Evolutionary conservation across 2,113 vertebrate genomes (phyloP), one percentile per base, ranked within the genome.

Genomic region (Chrysochloris asiatica): DNA sequence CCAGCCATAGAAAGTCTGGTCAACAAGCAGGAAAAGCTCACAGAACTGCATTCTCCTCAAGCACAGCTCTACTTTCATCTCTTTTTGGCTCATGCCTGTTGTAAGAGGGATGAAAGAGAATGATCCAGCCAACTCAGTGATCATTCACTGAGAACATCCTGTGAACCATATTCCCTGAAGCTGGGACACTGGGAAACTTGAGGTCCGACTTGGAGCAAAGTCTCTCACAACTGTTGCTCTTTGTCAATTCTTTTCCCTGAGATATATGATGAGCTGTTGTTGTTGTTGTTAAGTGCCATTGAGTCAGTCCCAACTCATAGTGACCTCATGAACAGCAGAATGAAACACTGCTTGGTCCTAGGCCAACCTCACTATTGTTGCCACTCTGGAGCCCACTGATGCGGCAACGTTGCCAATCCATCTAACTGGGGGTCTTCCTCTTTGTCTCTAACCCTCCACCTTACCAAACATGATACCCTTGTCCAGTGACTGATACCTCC

Each of bases 31-130:
- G 30, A 16, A 38, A 48, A 47, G 3, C 6, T 72, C 19, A 0
- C 2, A 2, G 5, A 24, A 38, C 28, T 45, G 26, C n/a, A 19
- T 3, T 0, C 1, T n/a, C 33, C 36, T 8, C 14, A n/a, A 8
- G 0, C 28, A 30, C 17, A 65, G 63, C n/a, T 72, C 52, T 2
- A 24, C 5, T 8, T 21, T 41, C 4, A 41, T 9, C 30, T 28
- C 17, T 26, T 17, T n/a, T 21, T 63, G 48, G 71, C 24, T n/a
- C n/a, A 11, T 0, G 0, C 28, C 10, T 8, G 33, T 33, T 30
- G 7, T 2, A 5, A 67, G 16, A 52, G 4, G 30, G 41, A 33
- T 16, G 6, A 26, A 16, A 17, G 2, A 8, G 11, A 0, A 14
- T 3, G 4, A 38, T 5, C 9, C 81, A 6, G 33, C 61, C 56